These are phyloP conservation scores for Frankliniella intonsa DNA, from an alignment of 2,888 invertebrate species.

Conservation along the genomic window DNA sequence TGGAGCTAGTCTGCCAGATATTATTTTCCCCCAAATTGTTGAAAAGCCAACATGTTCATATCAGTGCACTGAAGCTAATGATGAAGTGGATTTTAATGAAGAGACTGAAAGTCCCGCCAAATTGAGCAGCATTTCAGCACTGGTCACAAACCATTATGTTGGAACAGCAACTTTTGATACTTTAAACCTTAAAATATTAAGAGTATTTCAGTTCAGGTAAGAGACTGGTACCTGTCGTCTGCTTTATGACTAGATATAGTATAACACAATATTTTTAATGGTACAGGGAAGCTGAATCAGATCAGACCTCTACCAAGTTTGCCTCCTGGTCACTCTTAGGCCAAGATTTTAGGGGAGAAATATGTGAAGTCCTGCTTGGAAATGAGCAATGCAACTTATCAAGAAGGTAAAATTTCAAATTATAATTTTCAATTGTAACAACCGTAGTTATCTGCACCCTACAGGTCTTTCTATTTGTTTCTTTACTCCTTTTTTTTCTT, in stretches of 20 bases:
- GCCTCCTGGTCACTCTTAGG: constrained; percentile 34
- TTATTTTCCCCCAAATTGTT: not conserved
- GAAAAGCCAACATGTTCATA: not conserved
- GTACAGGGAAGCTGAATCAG: not conserved
- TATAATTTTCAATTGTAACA: not conserved
- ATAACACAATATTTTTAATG: not conserved
- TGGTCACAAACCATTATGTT: not conserved
- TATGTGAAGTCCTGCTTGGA: constrained; percentile 33
- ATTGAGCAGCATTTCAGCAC: not conserved
- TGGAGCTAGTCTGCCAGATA: not conserved
- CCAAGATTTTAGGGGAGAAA: constrained; percentile 33
- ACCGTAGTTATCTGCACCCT: not conserved
- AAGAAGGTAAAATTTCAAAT: not conserved
- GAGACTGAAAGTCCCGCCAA: not conserved
- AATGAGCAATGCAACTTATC: not conserved
- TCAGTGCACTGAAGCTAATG: not conserved
- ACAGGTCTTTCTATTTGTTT: no score
- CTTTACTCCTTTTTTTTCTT: not conserved
- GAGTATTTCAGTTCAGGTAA: not conserved
- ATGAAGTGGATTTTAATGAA: not conserved
- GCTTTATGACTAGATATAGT: not conserved
- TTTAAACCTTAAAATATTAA: not conserved
- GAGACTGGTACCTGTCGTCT: not conserved
- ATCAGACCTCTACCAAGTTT: no score
- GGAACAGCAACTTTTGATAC: not conserved